Conservation (phyloP, 2,888 invertebrate species). For the Emesis russula region DNA sequence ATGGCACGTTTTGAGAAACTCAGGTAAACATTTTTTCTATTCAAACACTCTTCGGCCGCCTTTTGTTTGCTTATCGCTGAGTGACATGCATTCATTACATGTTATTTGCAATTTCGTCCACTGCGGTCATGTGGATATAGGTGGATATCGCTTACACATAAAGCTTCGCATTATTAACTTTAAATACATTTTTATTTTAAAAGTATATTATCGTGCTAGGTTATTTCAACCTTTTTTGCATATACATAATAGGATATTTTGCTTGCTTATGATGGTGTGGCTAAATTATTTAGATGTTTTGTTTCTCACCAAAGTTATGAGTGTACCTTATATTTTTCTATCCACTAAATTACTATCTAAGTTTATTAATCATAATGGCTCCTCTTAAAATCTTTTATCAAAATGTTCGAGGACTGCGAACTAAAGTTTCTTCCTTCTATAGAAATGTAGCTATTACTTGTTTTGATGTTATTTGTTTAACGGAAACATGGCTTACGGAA, state of each 20-base stretch:
- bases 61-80: background rate
- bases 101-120: too few species aligned
- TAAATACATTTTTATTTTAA: too few species aligned
- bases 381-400: slow-evolving; percentile 20
- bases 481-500: background rate
- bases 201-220: too few species aligned
- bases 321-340: slow-evolving; percentile 4
- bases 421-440: background rate
- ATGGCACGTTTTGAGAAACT: background rate
- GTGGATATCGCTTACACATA: too few species aligned
- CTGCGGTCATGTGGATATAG: too few species aligned
- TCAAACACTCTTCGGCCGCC: background rate
- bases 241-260: too few species aligned
- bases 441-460: background rate
- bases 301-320: background rate
- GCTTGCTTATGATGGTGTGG: too few species aligned
- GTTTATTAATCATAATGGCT: background rate
- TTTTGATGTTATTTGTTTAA: slow-evolving; percentile 5
- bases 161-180: too few species aligned
- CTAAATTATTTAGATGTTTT: too few species aligned
- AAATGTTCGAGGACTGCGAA: slow-evolving; percentile 19
- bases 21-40: background rate
- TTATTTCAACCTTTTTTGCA: too few species aligned
- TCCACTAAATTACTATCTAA: background rate
- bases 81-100: too few species aligned